Evolutionary conservation across 2,888 invertebrate genomes (phyloP), one percentile per base, ranked within the genome.

Genomic region (Thymelicus lineola): DNA sequence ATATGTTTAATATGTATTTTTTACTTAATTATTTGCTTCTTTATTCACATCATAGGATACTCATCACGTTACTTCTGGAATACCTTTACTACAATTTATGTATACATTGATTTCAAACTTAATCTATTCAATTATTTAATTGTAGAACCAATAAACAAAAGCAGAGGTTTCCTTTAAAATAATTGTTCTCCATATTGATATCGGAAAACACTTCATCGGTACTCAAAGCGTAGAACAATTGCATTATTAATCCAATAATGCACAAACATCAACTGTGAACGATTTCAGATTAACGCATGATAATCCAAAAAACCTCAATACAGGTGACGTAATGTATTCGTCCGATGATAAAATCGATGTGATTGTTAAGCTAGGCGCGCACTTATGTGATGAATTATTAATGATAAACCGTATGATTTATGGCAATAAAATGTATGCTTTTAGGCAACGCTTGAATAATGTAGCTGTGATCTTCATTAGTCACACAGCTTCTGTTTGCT

Each of bases 331-430:
- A 55, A 67, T 68, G 48, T 38, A 62, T 62, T 10, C 62, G 46
- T 17, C 46, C 53, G 38, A 61, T 68, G 68, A 62, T 68, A 68
- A 62, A 57, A 68, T 68, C 62, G 61, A 68, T 62, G 62, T 35
- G 68, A 62, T 35, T 60, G 17, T 53, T 42, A 61, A 62, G 62
- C 61, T 61, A 14, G 55, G 42, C 46, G 35, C 38, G 20, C 62
- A 61, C 59, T 66, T 42, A 45, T 61, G 36, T 20, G 57, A 68
- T 62, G 62, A 68, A 68, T 57, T 62, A 68, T 68, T 68, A 53
- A 67, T 60, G 35, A 48, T 57, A 42, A 61, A 45, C 67, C 35
- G 55, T 46, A 42, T 67, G 65, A 58, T 66, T 59, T 61, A 61
- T 67, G 50, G 45, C 35, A 42, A 61, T 61, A 61, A 61, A 59